Evolutionary conservation across 2,113 vertebrate species (phyloP).

Genomic region (Mesembrinibis cayennensis): DNA sequence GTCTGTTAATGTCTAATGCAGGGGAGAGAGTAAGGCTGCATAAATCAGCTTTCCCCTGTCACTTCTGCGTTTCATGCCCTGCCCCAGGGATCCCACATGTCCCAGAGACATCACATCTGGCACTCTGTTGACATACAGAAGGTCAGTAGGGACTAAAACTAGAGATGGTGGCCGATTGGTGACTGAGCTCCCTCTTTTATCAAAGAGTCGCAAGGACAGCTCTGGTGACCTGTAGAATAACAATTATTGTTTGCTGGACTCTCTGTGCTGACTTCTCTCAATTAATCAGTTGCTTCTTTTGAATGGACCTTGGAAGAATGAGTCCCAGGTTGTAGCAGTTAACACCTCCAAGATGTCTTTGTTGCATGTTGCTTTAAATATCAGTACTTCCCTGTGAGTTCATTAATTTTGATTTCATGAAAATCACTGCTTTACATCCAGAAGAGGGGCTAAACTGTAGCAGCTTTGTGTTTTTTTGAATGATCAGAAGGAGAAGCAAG

Average conservation of each 20-base stretch:
- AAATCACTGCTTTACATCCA: constrained; percentile 18
- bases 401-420: constrained; percentile 6
- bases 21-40: neutral
- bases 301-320: constrained; percentile 10
- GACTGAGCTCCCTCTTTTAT: neutral
- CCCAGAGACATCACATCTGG: neutral
- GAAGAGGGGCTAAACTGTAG: neutral
- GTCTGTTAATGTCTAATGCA: neutral
- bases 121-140: neutral
- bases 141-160: constrained; percentile 6
- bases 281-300: constrained; percentile 50
- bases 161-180: neutral
- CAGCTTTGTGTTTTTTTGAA: neutral
- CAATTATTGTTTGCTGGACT: constrained; percentile 3
- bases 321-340: neutral
- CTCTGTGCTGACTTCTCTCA: neutral
- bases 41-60: neutral
- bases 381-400: neutral
- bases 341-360: neutral
- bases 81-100: neutral
- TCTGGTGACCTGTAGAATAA: neutral
- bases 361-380: neutral
- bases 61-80: neutral
- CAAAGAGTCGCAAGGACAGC: neutral
- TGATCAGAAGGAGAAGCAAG: neutral